Base-by-base conservation (phyloP, 2,797 vertebrate genomes). In the Rhinoraja longicauda region DNA sequence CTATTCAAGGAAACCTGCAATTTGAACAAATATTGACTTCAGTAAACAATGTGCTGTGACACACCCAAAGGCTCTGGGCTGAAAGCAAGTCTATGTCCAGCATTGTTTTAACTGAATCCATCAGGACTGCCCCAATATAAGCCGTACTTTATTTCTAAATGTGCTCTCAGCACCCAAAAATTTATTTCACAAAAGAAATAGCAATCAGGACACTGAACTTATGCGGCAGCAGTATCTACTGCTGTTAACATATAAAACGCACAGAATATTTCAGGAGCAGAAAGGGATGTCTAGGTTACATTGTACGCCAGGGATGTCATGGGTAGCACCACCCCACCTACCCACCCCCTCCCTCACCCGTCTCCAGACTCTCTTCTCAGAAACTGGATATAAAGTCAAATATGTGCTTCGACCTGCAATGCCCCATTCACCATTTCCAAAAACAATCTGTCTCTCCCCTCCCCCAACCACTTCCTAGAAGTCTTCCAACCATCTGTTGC, bases 1-100 rank as follows among this genome's bases (percentile, higher is more conserved):
- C 84, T 67, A 67, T 67, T 88, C n/a, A 88, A 36, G n/a, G 59
- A 88, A 88, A 88, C 84, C n/a, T 67, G 84, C n/a, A 36, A 88
- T 67, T 36, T 88, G 59, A 67, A 88, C 59, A 88, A 88, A 88
- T 36, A 64, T 32, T 88, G 29, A 36, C 59, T 88, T 59, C 84
- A 88, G 32, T 88, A 67, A 88, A 88, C 84, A 88, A 88, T 88
- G 17, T 67, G 84, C 59, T 64, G n/a, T 19, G 84, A 21, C 84
- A 88, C 59, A 36, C 62, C 84, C 84, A 88, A 67, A 67, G 59
- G 8, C 84, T 36, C n/a, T 21, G 3, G n/a, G 17, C 84, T 67
- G 59, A 67, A 67, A 64, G n/a, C 84, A n/a, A 88, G 29, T 88
- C 59, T 32, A 59, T 64, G 4, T 32, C 62, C 59, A 67, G 2